These are phyloP conservation scores for Polia nebulosa DNA, from an alignment of 2,888 invertebrate species.

Conservation along the genomic window DNA sequence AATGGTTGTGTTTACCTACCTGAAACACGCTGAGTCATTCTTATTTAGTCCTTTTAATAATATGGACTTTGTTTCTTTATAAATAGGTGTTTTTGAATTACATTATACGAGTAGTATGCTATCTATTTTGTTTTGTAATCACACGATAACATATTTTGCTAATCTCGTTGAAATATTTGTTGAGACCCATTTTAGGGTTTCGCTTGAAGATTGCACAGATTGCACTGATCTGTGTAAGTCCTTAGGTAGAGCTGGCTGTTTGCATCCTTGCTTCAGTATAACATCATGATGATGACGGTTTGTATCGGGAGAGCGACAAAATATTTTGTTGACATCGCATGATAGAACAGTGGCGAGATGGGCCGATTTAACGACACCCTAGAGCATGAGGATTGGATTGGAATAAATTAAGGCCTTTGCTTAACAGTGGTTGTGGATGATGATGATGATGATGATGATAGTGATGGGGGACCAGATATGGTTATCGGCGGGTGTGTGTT, in stretches of 20 bases:
- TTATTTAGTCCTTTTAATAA: neutral
- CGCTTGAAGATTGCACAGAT: neutral
- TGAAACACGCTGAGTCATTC: neutral
- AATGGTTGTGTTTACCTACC: neutral
- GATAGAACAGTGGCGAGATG: too few species aligned
- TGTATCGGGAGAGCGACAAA: too few species aligned
- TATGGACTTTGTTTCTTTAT: constrained; percentile 12
- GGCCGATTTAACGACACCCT: too few species aligned
- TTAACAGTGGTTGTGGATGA: neutral
- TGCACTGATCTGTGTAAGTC: too few species aligned
- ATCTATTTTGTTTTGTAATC: neutral
- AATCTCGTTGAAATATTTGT: neutral
- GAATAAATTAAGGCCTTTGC: too few species aligned
- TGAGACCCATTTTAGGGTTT: constrained; percentile 3
- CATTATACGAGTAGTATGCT: too few species aligned
- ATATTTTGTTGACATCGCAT: too few species aligned
- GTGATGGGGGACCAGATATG: neutral
- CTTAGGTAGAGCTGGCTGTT: neutral
- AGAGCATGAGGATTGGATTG: too few species aligned
- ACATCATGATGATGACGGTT: neutral
- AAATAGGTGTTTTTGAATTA: neutral
- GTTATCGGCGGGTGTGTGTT: neutral
- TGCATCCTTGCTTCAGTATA: neutral
- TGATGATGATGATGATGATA: neutral
- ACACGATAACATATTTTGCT: neutral